Base-by-base conservation (phyloP, 2,888 invertebrate genomes). In the Cacoxenus indagator region DNA sequence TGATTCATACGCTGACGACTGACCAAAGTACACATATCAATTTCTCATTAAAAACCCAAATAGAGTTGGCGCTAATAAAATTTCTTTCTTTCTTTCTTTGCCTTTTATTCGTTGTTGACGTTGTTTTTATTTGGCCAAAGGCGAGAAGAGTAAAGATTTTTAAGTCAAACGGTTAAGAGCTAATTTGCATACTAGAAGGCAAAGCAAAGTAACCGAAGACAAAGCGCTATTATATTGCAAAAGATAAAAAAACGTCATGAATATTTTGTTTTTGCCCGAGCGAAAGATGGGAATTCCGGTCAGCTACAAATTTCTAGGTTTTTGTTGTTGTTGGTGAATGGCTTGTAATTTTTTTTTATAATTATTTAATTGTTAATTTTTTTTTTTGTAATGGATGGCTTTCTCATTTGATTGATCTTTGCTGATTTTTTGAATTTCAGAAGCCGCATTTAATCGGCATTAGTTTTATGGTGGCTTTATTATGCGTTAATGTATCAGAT, bases 231-330 rank as follows among this genome's bases (percentile, higher is more conserved):
- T 67, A 64, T 72, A 66, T 64, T 73, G 73, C 37, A 8, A 55
- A 65, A 65, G 3, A 51, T 29, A 48, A 65, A 64, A 67, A 75
- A 70, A 66, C 68, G 69, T 78, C 82, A 81, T 73, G 82, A 81
- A 76, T 76, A 74, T 76, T 71, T 75, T 82, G 67, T 76, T 78
- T 71, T 64, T 67, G n/a, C n/a, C n/a, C n/a, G n/a, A n/a, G n/a
- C n/a, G n/a, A n/a, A n/a, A n/a, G n/a, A n/a, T 64, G 80, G 80
- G 76, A 80, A 78, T 83, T 75, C 78, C 80, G 72, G 73, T 48
- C 57, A 1, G 65, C 54, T 64, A 71, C 70, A 72, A 74, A 72
- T 78, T 76, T 78, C 75, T 78, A 73, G 59, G 14, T 43, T 11
- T 51, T 22, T 51, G 51, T 37, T 37, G 9, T 0, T 11, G 19